Evolutionary conservation across 2,888 invertebrate species (phyloP).

Genomic region (Teleogryllus oceanicus): DNA sequence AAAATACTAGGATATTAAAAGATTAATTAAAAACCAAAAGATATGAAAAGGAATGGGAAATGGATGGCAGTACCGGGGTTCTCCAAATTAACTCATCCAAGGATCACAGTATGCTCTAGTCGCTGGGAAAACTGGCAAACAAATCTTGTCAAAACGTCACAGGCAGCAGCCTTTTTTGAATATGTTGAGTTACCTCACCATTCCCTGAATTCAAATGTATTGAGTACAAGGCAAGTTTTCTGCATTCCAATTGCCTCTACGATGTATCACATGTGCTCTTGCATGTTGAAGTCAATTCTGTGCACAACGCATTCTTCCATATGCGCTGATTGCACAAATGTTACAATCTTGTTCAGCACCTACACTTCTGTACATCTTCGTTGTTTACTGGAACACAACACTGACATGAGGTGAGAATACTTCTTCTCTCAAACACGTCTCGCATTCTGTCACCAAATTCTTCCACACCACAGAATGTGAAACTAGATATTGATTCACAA

Average conservation of each 20-base stretch:
- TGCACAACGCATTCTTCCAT: not conserved
- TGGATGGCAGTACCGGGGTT: conserved; percentile 18
- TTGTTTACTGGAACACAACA: conserved; percentile 18
- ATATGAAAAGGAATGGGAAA: conserved; percentile 2
- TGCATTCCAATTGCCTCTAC: no score
- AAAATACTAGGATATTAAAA: not conserved
- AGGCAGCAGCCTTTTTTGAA: conserved; percentile 18
- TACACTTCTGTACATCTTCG: conserved; percentile 11
- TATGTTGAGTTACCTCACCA: not conserved
- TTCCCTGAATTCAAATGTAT: conserved; percentile 7
- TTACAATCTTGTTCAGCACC: not conserved
- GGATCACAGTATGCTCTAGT: conserved; percentile 18
- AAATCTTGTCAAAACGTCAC: not conserved
- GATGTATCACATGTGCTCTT: no score
- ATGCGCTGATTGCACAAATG: not conserved
- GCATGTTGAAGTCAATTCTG: no score
- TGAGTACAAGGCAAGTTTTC: not conserved
- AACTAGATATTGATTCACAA: no score
- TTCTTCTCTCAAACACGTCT: not conserved
- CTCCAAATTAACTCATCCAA: conserved; percentile 18
- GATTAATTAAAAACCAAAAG: not conserved
- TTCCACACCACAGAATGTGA: no score
- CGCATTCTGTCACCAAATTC: not conserved
- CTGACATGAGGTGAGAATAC: conserved; percentile 2
- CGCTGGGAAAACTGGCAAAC: not conserved